Base-by-base conservation (phyloP, 1,140 invertebrate genomes). In the Lepidurus couesii region DNA sequence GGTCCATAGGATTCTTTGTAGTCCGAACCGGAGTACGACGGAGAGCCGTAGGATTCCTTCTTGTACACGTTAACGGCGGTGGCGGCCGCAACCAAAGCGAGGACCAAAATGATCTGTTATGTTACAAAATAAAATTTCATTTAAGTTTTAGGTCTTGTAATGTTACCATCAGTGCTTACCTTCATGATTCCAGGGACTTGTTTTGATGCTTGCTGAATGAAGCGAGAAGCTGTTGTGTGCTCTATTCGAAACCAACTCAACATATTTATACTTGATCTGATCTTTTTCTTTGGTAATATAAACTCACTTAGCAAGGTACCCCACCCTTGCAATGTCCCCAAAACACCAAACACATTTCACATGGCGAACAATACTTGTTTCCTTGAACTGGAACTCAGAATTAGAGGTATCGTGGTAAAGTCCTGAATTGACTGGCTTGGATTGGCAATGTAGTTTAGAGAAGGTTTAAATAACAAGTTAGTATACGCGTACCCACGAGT, bases 1-100 rank as follows among this genome's bases (percentile, higher is more conserved):
- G 78, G 53, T 26, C 11, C 53, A 34, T 80, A 65, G 77, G 73
- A 78, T 11, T 26, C n/a, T 44, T 76, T 76, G 75, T 53, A 76
- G 44, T 42, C 42, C 1, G 75, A 44, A 0, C 42, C 75, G 5
- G 53, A 65, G 53, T 65, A 65, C 6, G 53, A 13, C 42, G 74
- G 74, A 10, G 74, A 16, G 16, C 7, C 10, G 43, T 75, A 75
- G 74, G 74, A 7, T 16, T 16, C 13, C 74, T 43, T 75, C 1
- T 13, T 26, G 74, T 26, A 26, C 10, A 43, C 74, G 21, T 4
- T 16, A 16, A 47, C 45, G 6, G 45, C 45, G 16, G 45, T 2
- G 6, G 45, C 45, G 16, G 45, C 45, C 10, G 45, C 45, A 16
- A 47, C 45, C 7, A 47, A 6, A 34, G 34, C 34, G 34, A 65